Base-by-base conservation (phyloP, 2,113 vertebrate genomes). In the Progne subis region DNA sequence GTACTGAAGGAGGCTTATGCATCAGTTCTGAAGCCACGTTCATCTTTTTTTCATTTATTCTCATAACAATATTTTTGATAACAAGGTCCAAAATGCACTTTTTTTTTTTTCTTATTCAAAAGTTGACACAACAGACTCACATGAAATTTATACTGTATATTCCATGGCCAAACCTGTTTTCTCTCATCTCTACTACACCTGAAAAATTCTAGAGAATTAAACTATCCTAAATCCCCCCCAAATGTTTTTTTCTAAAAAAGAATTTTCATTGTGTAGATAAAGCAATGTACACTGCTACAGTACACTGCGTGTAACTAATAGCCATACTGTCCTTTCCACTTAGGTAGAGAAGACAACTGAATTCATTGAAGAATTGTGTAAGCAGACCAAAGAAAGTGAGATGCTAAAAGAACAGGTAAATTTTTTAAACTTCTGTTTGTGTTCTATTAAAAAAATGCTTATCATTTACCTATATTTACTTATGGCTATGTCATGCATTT, bases 71-170 rank as follows among this genome's bases (percentile, higher is more conserved):
- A 24, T 86, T 84, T 75, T 29, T 52, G 56, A 26, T 8, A 82
- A 52, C 18, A 63, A 25, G 56, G 26, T 56, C 44, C 20, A 8
- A 79, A 76, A 61, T 4, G 75, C 29, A 91, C 17, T 57, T 53
- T 92, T 89, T 53, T 92, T 89, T 69, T 82, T 26, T 75, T 71
- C 53, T 60, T 75, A 75, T 61, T 76, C 37, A 87, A 91, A 86
- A 72, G 19, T 46, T 19, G 76, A 76, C 64, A 37, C 65, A 79
- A 53, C n/a, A 68, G 18, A 82, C 68, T 82, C 41, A 57, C 23
- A 23, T 32, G 25, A 68, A 86, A 89, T 76, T 61, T 21, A 29
- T 72, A n/a, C 7, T 47, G 11, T 31, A 46, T 37, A 53, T 86
- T 94, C 46, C 34, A 76, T 67, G 37, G 93, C 64, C 2, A 77